Evolutionary conservation across 2,113 vertebrate species (phyloP).

Genomic region (Dermatemys mawii): DNA sequence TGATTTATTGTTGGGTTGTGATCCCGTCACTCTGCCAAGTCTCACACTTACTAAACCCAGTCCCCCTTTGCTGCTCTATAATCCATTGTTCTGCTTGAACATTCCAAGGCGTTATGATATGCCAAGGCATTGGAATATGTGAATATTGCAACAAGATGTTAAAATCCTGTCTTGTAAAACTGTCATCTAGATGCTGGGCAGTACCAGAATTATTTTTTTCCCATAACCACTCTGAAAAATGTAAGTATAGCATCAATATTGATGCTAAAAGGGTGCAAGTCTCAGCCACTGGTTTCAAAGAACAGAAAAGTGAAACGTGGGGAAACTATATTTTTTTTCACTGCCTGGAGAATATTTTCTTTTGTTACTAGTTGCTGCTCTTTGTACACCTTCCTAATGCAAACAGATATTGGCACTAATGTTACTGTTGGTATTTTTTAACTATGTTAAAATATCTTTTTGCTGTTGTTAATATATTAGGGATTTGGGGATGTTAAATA

Average conservation of each 20-base stretch:
- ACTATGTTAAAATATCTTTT: slow-evolving; percentile 71
- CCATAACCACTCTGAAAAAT: neutral
- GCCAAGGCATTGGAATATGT: neutral
- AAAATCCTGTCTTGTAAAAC: neutral
- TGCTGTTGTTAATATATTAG: slow-evolving; percentile 67
- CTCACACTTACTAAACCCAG: neutral
- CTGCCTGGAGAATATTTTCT: slow-evolving; percentile 45
- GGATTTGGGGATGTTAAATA: slow-evolving; percentile 69
- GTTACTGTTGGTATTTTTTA: slow-evolving; percentile 57
- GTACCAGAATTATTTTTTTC: neutral
- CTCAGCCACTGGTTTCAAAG: slow-evolving; percentile 35
- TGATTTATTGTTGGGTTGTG: neutral
- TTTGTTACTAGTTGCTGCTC: slow-evolving; percentile 61
- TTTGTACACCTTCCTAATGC: slow-evolving; percentile 64
- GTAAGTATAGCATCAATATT: neutral
- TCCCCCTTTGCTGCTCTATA: neutral
- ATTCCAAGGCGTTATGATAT: neutral
- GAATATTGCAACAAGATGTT: neutral
- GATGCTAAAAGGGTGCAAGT: slow-evolving; percentile 60
- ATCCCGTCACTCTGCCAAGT: neutral
- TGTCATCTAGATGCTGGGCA: neutral
- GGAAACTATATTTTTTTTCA: slow-evolving; percentile 54
- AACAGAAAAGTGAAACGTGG: slow-evolving; percentile 45
- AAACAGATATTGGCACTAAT: slow-evolving; percentile 32
- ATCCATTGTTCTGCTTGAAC: neutral